These are phyloP conservation scores for Scalopus aquaticus DNA, from an alignment of 2,113 vertebrate species.

Conservation along the genomic window DNA sequence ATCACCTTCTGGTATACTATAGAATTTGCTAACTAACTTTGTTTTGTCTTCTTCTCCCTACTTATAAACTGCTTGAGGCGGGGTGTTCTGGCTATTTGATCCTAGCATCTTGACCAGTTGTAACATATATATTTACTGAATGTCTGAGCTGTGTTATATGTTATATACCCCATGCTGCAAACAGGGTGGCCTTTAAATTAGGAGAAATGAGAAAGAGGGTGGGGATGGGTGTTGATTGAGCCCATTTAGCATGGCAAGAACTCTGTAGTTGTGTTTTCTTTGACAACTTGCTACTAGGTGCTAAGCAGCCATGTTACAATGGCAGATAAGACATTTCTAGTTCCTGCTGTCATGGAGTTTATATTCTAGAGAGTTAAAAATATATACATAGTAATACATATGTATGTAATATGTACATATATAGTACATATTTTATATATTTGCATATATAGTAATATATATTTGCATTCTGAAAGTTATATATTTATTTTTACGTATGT, in stretches of 20 bases:
- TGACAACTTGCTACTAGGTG: conserved; percentile 15
- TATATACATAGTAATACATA: neutral
- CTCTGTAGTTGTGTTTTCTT: neutral
- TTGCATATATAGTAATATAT: neutral
- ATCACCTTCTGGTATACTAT: neutral
- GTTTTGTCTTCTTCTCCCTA: neutral
- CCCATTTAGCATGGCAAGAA: neutral
- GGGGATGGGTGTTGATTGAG: neutral
- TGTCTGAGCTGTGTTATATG: neutral
- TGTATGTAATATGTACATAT: neutral
- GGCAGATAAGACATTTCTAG: neutral
- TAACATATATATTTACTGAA: neutral
- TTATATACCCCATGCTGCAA: neutral
- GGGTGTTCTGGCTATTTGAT: neutral
- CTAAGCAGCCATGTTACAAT: neutral
- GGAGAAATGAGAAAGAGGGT: neutral
- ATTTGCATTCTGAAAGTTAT: neutral
- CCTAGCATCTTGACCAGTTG: neutral
- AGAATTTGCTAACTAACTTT: neutral
- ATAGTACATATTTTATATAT: neutral
- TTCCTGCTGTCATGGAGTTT: neutral
- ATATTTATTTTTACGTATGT: too few relatives aligned
- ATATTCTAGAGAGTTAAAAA: neutral
- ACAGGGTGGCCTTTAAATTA: neutral
- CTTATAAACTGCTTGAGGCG: conserved; percentile 8